Conservation (phyloP, 2,113 vertebrate genomes). For the Triplophysa dalaica region DNA sequence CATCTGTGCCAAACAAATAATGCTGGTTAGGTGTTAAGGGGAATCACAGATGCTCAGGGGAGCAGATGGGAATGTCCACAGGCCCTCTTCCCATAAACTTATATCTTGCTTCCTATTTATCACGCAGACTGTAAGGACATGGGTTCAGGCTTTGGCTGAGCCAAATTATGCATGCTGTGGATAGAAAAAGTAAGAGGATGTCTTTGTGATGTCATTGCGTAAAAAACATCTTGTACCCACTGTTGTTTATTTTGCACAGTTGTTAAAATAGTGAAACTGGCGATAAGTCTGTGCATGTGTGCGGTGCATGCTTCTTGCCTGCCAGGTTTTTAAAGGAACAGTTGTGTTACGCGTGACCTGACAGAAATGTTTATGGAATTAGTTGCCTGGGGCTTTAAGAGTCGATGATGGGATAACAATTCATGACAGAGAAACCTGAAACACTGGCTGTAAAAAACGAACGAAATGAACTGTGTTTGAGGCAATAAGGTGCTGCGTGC, state of each 20-base stretch:
- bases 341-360: neutral
- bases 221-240: neutral
- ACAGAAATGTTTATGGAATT: neutral
- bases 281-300: neutral
- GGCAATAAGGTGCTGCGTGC: conserved; percentile 4
- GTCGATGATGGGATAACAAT: neutral
- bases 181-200: neutral
- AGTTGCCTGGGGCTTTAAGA: conserved; percentile 1
- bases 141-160: neutral
- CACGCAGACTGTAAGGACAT: neutral
- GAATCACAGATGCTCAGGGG: conserved; percentile 17
- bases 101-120: conserved; percentile 5
- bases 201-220: neutral
- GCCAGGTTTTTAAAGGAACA: neutral
- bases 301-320: neutral
- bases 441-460: neutral
- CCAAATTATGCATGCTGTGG: neutral
- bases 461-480: neutral
- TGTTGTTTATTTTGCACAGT: neutral
- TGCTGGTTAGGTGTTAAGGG: neutral
- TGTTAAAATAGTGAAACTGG: too few relatives aligned
- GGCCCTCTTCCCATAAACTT: conserved; percentile 14
- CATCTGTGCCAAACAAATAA: conserved; percentile 26
- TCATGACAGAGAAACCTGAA: neutral
- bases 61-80: conserved; percentile 30